phyloP scores from a whole-genome alignment of 2,113 vertebrate genomes.

The Nothoprocta pentlandii region DNA sequence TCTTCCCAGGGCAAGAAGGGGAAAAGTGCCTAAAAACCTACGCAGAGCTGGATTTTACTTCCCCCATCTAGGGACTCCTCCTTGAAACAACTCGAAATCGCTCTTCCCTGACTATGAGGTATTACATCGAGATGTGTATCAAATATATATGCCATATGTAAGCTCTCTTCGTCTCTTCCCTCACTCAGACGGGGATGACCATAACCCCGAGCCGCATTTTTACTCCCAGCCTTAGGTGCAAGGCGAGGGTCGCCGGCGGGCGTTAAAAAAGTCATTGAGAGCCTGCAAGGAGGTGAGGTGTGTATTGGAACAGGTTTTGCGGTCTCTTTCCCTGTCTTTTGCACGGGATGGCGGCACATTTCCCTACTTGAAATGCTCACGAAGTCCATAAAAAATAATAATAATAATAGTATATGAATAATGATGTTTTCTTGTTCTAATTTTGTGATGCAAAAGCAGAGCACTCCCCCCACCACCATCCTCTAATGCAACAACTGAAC shows the following conservation, averaged over 20 bases:
- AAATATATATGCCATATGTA: too few species aligned
- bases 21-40: accelerated
- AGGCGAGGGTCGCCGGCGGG: background rate
- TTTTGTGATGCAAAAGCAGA: background rate
- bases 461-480: background rate
- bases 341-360: background rate
- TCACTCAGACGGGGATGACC: background rate
- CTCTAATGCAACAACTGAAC: background rate
- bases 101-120: background rate
- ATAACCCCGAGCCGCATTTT: accelerated
- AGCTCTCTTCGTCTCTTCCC: too few species aligned
- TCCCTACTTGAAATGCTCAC: background rate
- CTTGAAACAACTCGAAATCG: background rate
- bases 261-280: background rate
- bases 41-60: background rate
- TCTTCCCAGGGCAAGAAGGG: accelerated
- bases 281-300: background rate
- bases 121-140: too few species aligned
- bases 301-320: background rate
- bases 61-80: background rate
- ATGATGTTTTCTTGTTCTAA: background rate
- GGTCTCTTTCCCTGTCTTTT: too few species aligned
- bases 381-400: background rate
- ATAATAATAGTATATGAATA: background rate
- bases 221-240: accelerated